Conservation (phyloP, 2,113 vertebrate species). For the Myiagra hebetior region DNA sequence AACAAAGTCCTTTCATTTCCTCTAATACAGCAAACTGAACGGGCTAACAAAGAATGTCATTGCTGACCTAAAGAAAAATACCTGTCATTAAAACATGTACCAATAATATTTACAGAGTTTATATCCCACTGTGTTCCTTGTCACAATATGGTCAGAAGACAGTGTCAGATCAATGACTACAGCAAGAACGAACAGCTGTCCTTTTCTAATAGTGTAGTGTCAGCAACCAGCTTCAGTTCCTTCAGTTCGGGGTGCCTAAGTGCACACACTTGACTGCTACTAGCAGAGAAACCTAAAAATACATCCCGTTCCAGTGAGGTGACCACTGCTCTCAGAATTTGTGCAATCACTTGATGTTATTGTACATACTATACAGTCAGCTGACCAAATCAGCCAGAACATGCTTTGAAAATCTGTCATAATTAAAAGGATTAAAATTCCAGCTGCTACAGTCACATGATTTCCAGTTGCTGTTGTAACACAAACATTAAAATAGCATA, state of each 20-base stretch:
- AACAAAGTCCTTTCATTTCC: neutral
- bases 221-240: conserved; percentile 57
- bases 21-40: neutral
- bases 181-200: conserved; percentile 60
- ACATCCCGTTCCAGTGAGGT: conserved; percentile 67
- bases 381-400: conserved; percentile 60
- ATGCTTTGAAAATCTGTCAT: conserved; percentile 61
- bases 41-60: neutral
- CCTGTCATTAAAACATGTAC: neutral
- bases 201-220: conserved; percentile 58
- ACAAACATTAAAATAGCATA: conserved; percentile 56
- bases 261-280: conserved; percentile 64
- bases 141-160: neutral
- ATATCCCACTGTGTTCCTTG: neutral
- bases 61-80: neutral
- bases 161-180: conserved; percentile 22
- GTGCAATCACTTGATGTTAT: conserved; percentile 64
- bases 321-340: conserved; percentile 59
- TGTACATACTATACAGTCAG: conserved; percentile 58
- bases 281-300: conserved; percentile 75
- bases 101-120: neutral
- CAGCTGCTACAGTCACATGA: conserved; percentile 55
- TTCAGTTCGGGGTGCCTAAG: conserved; percentile 13
- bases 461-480: conserved; percentile 57
- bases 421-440: conserved; percentile 69